A percentile compares a stretch with the other conserved stretches of the same genome.
Conservation (phyloP, 2,113 vertebrate genomes). For the Hippocampus abdominalis region DNA sequence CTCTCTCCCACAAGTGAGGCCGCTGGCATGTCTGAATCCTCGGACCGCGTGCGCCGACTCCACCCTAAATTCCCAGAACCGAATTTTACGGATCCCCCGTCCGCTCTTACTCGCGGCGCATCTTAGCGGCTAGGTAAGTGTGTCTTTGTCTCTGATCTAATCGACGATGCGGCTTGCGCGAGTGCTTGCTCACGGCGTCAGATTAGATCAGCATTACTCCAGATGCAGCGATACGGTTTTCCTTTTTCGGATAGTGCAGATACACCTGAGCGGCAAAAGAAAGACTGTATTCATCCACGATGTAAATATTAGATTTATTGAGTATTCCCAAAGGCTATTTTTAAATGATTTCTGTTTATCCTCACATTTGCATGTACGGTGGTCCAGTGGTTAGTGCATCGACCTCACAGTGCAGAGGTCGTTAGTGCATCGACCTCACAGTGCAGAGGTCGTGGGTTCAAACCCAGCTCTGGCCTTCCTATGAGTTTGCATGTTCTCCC, state of each 20-base stretch:
- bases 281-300: too few relatives aligned
- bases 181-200: background rate
- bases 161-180: constrained; percentile 6
- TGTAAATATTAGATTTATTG: too few relatives aligned
- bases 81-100: constrained; percentile 58
- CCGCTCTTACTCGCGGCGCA: background rate
- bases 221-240: background rate
- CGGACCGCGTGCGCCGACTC: constrained; percentile 59
- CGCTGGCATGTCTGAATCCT: constrained; percentile 55
- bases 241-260: background rate
- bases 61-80: constrained; percentile 65
- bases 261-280: background rate
- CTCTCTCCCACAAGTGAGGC: constrained; percentile 51
- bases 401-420: too few relatives aligned
- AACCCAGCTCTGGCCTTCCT: too few relatives aligned
- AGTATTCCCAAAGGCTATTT: too few relatives aligned
- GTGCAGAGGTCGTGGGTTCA: too few relatives aligned
- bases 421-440: too few relatives aligned
- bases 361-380: too few relatives aligned
- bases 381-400: too few relatives aligned
- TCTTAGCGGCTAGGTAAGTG: constrained; percentile 28
- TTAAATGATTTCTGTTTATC: too few relatives aligned
- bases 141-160: constrained; percentile 19
- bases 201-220: background rate
- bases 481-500: too few relatives aligned